Conservation (phyloP, 1,140 invertebrate species). For the Medauroidea extradentata region DNA sequence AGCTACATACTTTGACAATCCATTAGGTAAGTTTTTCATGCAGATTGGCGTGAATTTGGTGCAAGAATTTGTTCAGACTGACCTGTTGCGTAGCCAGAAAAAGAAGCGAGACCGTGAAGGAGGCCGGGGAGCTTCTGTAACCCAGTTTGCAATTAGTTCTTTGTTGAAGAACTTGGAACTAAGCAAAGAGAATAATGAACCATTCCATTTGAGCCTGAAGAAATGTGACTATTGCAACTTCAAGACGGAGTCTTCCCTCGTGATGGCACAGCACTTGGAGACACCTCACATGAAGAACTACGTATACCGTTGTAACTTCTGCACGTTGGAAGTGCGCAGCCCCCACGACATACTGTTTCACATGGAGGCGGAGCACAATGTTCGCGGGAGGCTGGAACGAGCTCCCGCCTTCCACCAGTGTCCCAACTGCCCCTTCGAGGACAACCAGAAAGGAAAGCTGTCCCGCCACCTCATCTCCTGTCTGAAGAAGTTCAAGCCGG, state of each 20-base stretch:
- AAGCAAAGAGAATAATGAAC: constrained; percentile 85
- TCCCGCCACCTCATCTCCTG: constrained; percentile 85
- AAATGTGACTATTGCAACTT: constrained; percentile 91
- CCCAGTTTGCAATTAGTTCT: constrained; percentile 71
- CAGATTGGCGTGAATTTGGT: constrained; percentile 88
- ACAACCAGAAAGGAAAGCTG: constrained; percentile 90
- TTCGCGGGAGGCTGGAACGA: constrained; percentile 73
- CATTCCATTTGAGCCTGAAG: constrained; percentile 70
- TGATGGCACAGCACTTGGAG: constrained; percentile 85
- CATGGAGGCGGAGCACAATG: constrained; percentile 85
- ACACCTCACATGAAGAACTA: constrained; percentile 88
- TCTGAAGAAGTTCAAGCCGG: constrained; percentile 84
- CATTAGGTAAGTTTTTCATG: constrained; percentile 87
- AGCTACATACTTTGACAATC: constrained; percentile 70
- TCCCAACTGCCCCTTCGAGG: constrained; percentile 90
- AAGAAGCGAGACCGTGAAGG: constrained; percentile 64
- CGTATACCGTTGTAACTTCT: constrained; percentile 80
- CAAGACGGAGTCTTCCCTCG: constrained; percentile 82
- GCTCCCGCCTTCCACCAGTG: constrained; percentile 88
- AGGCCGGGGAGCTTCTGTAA: constrained; percentile 58
- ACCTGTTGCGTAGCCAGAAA: constrained; percentile 82
- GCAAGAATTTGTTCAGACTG: constrained; percentile 88
- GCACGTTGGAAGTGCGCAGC: constrained; percentile 73
- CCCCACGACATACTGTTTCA: constrained; percentile 87
- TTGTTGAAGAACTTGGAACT: constrained; percentile 78